Conservation (phyloP, 2,113 vertebrate species). For the Lagenorhynchus albirostris region DNA sequence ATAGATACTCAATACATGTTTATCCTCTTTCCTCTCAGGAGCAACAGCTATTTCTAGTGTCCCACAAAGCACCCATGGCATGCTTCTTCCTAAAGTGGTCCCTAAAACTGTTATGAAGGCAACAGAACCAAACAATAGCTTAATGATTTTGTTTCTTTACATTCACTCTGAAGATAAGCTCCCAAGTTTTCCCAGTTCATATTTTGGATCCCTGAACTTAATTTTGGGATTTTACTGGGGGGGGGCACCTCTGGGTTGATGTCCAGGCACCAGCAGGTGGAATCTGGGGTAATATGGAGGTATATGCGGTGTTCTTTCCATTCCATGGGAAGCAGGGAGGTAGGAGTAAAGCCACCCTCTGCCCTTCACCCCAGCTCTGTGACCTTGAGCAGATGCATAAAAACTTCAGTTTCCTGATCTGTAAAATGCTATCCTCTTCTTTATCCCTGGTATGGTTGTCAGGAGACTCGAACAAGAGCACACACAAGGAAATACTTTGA, state of each 20-base stretch:
- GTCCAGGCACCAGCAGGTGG: no score
- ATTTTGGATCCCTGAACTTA: rapidly evolving
- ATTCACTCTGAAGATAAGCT: background rate
- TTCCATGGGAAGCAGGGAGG: rapidly evolving
- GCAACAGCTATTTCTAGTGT: rapidly evolving
- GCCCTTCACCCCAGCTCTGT: background rate
- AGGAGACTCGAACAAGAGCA: background rate
- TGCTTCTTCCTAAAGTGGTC: background rate
- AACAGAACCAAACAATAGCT: rapidly evolving
- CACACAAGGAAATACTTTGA: background rate
- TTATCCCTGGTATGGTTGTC: background rate
- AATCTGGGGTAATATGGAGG: rapidly evolving
- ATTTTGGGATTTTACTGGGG: background rate
- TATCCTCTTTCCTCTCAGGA: rapidly evolving
- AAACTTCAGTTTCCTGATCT: background rate
- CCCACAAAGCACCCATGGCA: rapidly evolving
- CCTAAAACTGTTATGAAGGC: no score
- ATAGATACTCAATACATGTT: rapidly evolving
- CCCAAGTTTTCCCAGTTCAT: background rate
- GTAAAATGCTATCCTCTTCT: background rate
- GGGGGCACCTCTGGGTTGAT: background rate
- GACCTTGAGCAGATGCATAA: background rate
- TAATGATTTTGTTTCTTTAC: background rate
- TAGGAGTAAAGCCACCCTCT: background rate
- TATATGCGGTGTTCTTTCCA: background rate